These are phyloP conservation scores for Nerophis ophidion DNA, from an alignment of 2,113 vertebrate genomes.

Conservation along the genomic window DNA sequence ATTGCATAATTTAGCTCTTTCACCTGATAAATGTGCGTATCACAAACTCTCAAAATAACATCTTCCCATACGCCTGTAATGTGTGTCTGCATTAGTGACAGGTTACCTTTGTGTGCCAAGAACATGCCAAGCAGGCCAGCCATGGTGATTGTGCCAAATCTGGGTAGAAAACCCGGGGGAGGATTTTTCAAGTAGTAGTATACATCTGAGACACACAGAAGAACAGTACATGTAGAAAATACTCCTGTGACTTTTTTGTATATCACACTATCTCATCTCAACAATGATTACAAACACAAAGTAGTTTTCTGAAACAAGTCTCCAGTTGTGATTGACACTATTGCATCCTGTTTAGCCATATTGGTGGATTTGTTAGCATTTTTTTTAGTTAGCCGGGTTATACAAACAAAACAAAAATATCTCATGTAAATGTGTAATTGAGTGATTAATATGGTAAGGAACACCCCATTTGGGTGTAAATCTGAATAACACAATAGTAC, in stretches of 20 bases:
- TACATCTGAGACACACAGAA: slow-evolving; percentile 67
- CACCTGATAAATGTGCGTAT: background rate
- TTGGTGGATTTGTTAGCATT: background rate
- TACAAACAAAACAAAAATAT: background rate
- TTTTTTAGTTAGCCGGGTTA: background rate
- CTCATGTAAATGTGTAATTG: background rate
- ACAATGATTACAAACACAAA: background rate
- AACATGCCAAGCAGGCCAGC: slow-evolving; percentile 80
- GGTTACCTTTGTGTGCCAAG: slow-evolving; percentile 80
- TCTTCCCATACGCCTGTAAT: background rate
- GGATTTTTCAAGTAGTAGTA: slow-evolving; percentile 85
- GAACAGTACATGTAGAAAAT: background rate
- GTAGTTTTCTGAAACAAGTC: background rate
- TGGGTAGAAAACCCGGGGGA: slow-evolving; percentile 81
- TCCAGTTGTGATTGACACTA: background rate
- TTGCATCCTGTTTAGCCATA: background rate
- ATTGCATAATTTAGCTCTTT: background rate
- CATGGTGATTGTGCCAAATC: slow-evolving; percentile 75
- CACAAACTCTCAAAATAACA: background rate
- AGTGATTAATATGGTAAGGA: background rate
- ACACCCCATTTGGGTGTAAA: background rate
- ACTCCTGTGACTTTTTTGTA: background rate
- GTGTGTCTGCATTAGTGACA: background rate
- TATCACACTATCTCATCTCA: background rate
- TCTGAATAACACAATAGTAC: background rate